phyloP scores from a whole-genome alignment of 2,113 vertebrate species.

The Nanorana parkeri region DNA sequence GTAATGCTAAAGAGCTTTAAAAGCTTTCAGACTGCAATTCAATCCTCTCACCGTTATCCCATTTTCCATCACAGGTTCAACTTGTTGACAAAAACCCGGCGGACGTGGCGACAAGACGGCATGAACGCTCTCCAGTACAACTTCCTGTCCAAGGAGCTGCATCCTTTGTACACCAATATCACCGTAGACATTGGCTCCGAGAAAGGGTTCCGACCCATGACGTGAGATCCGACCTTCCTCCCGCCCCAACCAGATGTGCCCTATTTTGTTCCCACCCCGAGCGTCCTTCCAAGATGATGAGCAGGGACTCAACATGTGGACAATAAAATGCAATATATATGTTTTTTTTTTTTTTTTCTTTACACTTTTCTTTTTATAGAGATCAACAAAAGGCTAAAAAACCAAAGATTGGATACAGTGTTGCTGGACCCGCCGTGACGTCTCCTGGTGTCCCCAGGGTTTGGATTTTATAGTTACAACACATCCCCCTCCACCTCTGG shows the following conservation, averaged over 20 bases:
- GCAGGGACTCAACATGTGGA: neutral
- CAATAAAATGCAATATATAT: neutral
- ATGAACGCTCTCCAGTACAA: conserved; percentile 75
- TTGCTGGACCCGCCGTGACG: neutral
- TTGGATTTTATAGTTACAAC: neutral
- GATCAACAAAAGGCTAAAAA: neutral
- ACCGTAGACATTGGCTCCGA: conserved; percentile 76
- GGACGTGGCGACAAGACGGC: conserved; percentile 74
- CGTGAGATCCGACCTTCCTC: conserved; percentile 21
- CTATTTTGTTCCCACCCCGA: too few relatives aligned
- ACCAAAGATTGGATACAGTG: conserved; percentile 34
- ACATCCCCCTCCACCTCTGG: neutral
- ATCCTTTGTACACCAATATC: conserved; percentile 82
- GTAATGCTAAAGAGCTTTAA: too few relatives aligned
- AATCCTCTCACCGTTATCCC: neutral
- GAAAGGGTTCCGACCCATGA: conserved; percentile 57
- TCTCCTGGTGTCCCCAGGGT: neutral
- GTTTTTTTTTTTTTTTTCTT: neutral
- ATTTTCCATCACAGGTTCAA: conserved; percentile 71
- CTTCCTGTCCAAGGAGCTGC: conserved; percentile 70
- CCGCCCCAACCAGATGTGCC: neutral
- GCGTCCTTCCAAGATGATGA: neutral
- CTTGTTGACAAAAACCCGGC: conserved; percentile 75
- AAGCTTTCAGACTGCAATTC: too few relatives aligned
- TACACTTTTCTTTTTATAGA: neutral